A percentile compares a stretch with the other conserved stretches of the same genome.
phyloP scores from a whole-genome alignment of 30 jellyfish, hydroid and myxozoan genomes.

The Pseudorhiza aurosa region DNA sequence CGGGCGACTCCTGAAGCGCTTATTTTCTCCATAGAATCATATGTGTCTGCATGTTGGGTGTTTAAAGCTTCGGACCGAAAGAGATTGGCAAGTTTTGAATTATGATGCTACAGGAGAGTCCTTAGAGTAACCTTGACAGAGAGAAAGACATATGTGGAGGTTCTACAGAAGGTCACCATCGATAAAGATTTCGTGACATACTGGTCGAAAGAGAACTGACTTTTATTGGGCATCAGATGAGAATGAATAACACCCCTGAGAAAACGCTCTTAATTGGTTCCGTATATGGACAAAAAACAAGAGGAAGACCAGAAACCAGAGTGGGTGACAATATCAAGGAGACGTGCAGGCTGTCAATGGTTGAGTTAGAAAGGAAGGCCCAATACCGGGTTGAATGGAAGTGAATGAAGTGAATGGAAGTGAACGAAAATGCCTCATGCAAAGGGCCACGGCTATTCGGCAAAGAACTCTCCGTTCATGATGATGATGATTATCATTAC shows the following conservation, averaged over 20 bases:
- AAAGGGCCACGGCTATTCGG: constrained; percentile 19
- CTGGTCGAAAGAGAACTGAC: not conserved
- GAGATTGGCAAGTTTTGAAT: not conserved
- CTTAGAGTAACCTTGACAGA: constrained; percentile 39
- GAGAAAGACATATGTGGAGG: constrained; percentile 24
- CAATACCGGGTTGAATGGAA: not conserved
- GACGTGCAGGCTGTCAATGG: not conserved
- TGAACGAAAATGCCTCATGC: not conserved
- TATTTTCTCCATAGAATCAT: constrained; percentile 33
- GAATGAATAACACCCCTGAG: constrained; percentile 3
- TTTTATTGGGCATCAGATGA: not conserved
- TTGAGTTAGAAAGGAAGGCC: not conserved
- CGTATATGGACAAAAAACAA: not conserved
- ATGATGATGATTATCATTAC: too few relatives aligned
- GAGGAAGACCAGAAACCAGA: constrained; percentile 31
- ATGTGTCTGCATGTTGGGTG: constrained; percentile 44
- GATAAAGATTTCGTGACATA: constrained; percentile 16
- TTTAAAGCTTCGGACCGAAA: constrained; percentile 18
- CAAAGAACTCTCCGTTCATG: not conserved
- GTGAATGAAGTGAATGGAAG: too few relatives aligned
- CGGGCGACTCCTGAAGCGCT: too few relatives aligned
- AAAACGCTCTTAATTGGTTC: constrained; percentile 3
- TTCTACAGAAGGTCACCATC: not conserved
- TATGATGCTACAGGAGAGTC: constrained; percentile 24
- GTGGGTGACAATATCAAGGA: constrained; percentile 10